Conservation (phyloP, 2,888 invertebrate genomes). For the Archips crataeganus region DNA sequence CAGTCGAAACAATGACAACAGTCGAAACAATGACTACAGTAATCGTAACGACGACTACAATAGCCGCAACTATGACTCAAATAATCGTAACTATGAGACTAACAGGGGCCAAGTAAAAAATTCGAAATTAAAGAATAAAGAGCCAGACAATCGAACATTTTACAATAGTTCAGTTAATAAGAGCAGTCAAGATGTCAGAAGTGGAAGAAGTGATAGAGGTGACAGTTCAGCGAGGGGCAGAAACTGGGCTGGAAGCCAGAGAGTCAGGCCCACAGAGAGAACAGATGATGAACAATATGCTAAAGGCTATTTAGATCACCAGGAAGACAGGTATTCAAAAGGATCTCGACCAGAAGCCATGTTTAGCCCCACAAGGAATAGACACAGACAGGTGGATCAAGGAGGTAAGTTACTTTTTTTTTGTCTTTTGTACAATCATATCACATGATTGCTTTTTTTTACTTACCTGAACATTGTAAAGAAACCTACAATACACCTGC, state of each 20-base stretch:
- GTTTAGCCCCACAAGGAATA: constrained; percentile 64
- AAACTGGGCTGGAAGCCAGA: constrained; percentile 71
- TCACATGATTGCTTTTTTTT: too few relatives aligned
- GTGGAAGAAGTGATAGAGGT: constrained; percentile 56
- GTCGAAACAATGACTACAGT: constrained; percentile 27
- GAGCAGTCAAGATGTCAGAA: constrained; percentile 69
- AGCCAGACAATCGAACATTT: constrained; percentile 71
- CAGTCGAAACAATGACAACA: constrained; percentile 28
- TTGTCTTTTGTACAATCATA: neutral
- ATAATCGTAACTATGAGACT: constrained; percentile 41
- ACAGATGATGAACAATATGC: constrained; percentile 79
- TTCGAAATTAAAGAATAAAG: constrained; percentile 69
- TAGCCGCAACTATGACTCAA: constrained; percentile 34
- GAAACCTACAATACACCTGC: neutral
- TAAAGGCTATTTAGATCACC: constrained; percentile 63
- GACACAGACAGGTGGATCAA: constrained; percentile 52
- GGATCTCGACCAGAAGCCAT: constrained; percentile 53
- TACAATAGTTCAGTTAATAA: constrained; percentile 75
- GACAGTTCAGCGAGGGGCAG: constrained; percentile 62
- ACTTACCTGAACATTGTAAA: neutral
- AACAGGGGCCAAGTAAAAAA: constrained; percentile 69
- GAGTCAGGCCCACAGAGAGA: constrained; percentile 64
- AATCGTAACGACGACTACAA: constrained; percentile 33
- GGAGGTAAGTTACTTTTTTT: constrained; percentile 20
- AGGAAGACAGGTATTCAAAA: constrained; percentile 27